A percentile compares a stretch with the other conserved stretches of the same genome.
These are phyloP conservation scores for Equus quagga DNA, from an alignment of 2,113 vertebrate genomes.

Conservation along the genomic window DNA sequence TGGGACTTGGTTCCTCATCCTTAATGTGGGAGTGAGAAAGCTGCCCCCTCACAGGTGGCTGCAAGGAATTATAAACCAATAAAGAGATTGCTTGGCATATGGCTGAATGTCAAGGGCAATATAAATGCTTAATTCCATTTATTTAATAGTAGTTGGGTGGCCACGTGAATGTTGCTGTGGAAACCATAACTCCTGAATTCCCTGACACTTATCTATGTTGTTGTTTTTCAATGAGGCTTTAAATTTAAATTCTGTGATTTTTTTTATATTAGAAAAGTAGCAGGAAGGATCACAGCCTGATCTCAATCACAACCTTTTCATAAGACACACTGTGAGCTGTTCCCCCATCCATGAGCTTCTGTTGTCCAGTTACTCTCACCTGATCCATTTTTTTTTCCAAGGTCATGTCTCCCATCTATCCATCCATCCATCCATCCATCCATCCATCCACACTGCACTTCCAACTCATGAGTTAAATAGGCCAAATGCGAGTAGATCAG, in stretches of 20 bases:
- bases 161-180: conserved; percentile 68
- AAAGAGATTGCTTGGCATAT: conserved; percentile 50
- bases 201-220: conserved; percentile 42
- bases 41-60: conserved; percentile 32
- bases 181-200: conserved; percentile 65
- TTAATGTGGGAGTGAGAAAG: background rate
- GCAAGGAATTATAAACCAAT: conserved; percentile 46
- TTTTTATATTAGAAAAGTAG: conserved; percentile 28
- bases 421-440: background rate
- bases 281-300: background rate
- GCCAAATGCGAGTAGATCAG: background rate
- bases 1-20: background rate
- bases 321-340: background rate
- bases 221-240: conserved; percentile 54
- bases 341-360: background rate
- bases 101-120: conserved; percentile 68
- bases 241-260: conserved; percentile 35
- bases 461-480: background rate
- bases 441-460: background rate
- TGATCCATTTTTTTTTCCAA: background rate
- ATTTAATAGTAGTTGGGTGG: conserved; percentile 52
- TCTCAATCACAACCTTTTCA: background rate
- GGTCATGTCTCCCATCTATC: background rate
- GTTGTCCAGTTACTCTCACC: background rate
- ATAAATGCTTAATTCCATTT: conserved; percentile 63